Conservation (phyloP, 2,797 vertebrate species). For the Chrysocyon brachyurus region DNA sequence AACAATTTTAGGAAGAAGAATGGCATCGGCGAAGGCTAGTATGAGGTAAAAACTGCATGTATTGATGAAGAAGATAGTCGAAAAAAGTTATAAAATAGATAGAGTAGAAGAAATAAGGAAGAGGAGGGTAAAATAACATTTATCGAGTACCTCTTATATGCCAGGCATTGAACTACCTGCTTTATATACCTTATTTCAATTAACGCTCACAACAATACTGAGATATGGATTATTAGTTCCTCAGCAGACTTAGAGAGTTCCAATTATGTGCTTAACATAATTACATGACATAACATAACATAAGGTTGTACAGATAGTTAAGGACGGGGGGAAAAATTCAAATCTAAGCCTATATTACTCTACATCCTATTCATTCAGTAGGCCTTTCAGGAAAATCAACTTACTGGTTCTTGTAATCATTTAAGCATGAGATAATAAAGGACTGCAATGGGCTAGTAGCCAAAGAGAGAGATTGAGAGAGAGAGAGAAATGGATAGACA, state of each 20-base stretch:
- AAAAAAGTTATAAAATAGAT: neutral
- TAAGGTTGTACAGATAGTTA: neutral
- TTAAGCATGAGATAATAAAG: neutral
- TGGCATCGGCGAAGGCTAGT: neutral
- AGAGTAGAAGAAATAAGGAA: neutral
- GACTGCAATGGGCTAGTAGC: neutral
- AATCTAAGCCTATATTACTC: neutral
- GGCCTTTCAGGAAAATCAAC: constrained; percentile 37
- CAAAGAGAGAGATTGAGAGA: neutral
- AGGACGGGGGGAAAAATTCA: constrained; percentile 46
- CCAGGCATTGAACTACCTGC: neutral
- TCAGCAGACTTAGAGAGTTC: constrained; percentile 30
- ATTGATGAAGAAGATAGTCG: constrained; percentile 1
- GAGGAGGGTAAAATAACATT: neutral
- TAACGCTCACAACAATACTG: neutral
- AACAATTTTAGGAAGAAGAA: neutral
- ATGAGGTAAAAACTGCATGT: neutral
- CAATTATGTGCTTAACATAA: neutral
- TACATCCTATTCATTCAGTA: neutral
- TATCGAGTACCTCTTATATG: neutral
- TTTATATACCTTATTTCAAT: neutral
- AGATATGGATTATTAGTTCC: neutral
- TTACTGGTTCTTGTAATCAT: neutral
- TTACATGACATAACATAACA: neutral
- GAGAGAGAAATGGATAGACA: neutral